These are phyloP conservation scores for Enoplosus armatus DNA, from an alignment of 2,797 vertebrate genomes.

Conservation along the genomic window DNA sequence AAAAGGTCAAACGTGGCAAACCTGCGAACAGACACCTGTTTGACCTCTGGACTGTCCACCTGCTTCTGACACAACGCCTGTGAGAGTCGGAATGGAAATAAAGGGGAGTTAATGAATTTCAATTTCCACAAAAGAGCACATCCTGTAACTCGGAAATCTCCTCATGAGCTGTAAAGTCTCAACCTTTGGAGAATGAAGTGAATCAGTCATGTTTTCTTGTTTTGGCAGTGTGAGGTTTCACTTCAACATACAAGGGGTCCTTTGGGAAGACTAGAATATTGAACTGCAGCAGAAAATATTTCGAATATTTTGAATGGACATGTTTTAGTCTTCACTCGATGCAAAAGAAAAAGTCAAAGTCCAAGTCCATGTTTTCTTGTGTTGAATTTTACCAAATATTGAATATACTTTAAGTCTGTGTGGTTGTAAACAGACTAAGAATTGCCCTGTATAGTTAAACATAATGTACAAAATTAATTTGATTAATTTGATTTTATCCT, in stretches of 20 bases:
- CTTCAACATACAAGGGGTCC: too few relatives aligned
- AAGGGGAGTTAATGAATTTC: background rate
- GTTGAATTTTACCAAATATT: background rate
- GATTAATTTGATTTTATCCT: too few relatives aligned
- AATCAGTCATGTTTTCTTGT: background rate
- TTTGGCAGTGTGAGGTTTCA: too few relatives aligned
- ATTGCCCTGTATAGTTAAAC: background rate
- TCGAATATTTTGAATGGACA: background rate
- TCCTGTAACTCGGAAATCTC: background rate
- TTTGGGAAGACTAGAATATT: too few relatives aligned
- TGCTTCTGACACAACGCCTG: conserved; percentile 93
- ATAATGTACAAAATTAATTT: background rate
- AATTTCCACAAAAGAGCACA: background rate
- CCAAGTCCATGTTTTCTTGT: background rate
- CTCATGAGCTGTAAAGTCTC: background rate
- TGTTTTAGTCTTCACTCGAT: background rate
- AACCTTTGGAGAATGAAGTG: background rate
- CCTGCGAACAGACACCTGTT: conserved; percentile 92
- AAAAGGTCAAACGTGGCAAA: conserved; percentile 96
- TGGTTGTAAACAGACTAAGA: background rate
- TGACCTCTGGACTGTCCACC: conserved; percentile 87
- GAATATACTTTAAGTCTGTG: background rate
- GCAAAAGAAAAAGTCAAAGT: background rate
- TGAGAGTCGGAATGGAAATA: background rate
- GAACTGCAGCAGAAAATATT: too few relatives aligned